A percentile compares a stretch with the other conserved stretches of the same genome.
Evolutionary conservation across 2,888 invertebrate genomes (phyloP).

Genomic region (Periphyllus acericola): DNA sequence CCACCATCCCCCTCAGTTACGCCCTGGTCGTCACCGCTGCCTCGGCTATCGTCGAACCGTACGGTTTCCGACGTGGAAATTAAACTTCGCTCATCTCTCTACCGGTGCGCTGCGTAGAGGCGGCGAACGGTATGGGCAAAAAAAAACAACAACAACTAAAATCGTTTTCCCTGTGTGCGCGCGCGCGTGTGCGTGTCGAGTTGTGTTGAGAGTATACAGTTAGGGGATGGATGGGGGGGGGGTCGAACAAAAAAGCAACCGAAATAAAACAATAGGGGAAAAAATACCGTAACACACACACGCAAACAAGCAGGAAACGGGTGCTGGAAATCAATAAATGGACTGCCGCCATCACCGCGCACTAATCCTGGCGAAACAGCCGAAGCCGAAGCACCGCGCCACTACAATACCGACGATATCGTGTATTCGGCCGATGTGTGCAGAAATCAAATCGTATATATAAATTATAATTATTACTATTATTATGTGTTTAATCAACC

Average conservation of each 20-base stretch:
- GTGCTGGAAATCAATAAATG: slow-evolving; percentile 57
- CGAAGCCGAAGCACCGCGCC: background rate
- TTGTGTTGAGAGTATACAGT: background rate
- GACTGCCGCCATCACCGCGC: background rate
- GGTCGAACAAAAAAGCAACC: slow-evolving; percentile 17
- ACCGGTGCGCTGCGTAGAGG: background rate
- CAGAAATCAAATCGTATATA: background rate
- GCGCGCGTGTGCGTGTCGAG: background rate
- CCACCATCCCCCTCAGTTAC: background rate
- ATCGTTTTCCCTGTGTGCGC: slow-evolving; percentile 37
- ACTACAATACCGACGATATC: background rate
- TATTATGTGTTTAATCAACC: slow-evolving; percentile 12
- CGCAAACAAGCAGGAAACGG: slow-evolving; percentile 38
- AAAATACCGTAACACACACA: slow-evolving; percentile 27
- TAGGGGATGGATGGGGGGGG: background rate
- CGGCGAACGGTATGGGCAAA: background rate
- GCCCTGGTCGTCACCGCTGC: background rate
- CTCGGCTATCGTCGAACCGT: background rate
- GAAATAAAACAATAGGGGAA: slow-evolving; percentile 50
- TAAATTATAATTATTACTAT: background rate
- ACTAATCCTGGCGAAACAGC: background rate
- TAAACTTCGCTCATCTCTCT: slow-evolving; percentile 53
- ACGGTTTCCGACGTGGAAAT: slow-evolving; percentile 51
- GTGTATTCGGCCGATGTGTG: background rate
- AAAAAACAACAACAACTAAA: slow-evolving; percentile 6